Conservation (phyloP, 2,797 vertebrate genomes). For the Psittacula derbiana region DNA sequence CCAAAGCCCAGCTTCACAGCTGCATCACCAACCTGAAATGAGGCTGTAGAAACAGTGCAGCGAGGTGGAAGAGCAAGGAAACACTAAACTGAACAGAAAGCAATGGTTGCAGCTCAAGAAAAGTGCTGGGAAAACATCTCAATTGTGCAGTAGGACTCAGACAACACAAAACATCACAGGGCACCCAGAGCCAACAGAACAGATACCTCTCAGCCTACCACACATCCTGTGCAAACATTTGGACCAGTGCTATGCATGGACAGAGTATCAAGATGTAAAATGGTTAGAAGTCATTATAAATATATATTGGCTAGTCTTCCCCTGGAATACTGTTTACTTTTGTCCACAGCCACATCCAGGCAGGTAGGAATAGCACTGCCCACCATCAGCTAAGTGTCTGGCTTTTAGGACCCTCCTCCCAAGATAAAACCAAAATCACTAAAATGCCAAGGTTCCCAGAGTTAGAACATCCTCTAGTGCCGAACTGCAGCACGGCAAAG, state of each 20-base stretch:
- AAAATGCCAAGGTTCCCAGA: too few species aligned
- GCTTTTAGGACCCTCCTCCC: neutral
- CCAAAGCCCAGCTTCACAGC: neutral
- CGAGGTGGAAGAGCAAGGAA: neutral
- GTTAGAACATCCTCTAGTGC: neutral
- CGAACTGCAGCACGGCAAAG: neutral
- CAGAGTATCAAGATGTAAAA: neutral
- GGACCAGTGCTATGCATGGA: rapidly evolving
- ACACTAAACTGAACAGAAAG: neutral
- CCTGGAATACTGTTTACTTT: neutral
- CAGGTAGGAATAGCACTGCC: neutral
- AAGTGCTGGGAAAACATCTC: neutral
- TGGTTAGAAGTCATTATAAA: neutral
- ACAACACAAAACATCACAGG: too few species aligned
- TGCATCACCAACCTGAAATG: neutral
- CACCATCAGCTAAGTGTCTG: neutral
- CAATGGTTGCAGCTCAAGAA: neutral
- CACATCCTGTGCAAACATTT: neutral
- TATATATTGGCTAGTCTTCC: neutral
- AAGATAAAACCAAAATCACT: neutral
- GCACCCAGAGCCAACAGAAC: neutral
- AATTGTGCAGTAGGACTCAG: rapidly evolving
- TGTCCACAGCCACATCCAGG: neutral
- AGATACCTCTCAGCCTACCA: neutral
- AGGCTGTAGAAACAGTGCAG: neutral